Evolutionary conservation across 2,888 invertebrate genomes (phyloP), one percentile per base, ranked within the genome.

Genomic region (Spicauda simplicius): DNA sequence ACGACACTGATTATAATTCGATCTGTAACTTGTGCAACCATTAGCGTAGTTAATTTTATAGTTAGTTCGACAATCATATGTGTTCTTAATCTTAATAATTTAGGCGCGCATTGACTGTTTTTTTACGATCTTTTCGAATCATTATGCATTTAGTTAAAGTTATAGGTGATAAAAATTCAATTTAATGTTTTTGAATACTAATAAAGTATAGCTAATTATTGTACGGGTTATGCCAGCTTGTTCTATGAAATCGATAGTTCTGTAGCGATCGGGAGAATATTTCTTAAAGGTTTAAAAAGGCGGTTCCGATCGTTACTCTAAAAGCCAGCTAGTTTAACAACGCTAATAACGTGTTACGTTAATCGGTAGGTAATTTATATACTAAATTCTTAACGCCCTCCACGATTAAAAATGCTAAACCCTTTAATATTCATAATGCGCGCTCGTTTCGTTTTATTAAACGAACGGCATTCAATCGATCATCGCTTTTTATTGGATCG

Each of bases 311-410:
- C 59, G 60, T 71, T 70, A 70, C 69, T 64, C 45, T 64, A 62
- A 56, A 68, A 69, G 37, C 68, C 62, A 59, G 67, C 57, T 69
- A 66, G 64, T 64, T 69, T 68, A 59, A 69, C 68, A 71, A 79
- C 78, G 80, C 77, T 86, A 87, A 86, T 87, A 88, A 84, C 81
- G 82, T 76, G 85, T 83, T 87, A 76, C 79, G 77, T 81, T 87
- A 87, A 90, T 85, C 84, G 86, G 81, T 80, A 80, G 77, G 81
- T 90, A 90, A 91, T 90, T 90, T 90, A 90, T 88, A 84, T 80
- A 80, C 79, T 80, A 76, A 82, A 85, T 84, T 85, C 81, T 81
- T 79, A 83, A 89, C 87, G 88, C 88, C 86, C 82, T 80, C 78
- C 75, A 75, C 80, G 77, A 86, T 87, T 88, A 85, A 87, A 81